Percentiles rank a stretch among this genome's conserved stretches.
Evolutionary conservation across 35 echinoderm and acorn worm species (phyloP).

Genomic region (Heliocidaris tuberculata): DNA sequence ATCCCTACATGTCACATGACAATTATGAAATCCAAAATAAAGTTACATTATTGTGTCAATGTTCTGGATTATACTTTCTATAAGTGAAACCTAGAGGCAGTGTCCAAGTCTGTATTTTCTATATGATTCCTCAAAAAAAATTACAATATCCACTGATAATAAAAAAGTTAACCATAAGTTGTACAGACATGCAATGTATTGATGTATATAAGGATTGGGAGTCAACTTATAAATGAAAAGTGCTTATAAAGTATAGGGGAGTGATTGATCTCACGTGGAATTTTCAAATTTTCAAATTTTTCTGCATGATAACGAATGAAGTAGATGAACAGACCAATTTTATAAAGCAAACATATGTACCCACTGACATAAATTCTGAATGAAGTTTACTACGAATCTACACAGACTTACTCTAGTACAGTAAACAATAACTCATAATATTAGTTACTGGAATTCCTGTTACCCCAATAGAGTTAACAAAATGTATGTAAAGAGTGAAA

Average conservation of each 20-base stretch:
- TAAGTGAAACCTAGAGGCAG: background rate
- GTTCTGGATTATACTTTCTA: background rate
- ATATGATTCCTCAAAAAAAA: background rate
- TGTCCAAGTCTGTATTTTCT: background rate
- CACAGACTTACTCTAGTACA: background rate
- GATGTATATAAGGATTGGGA: background rate
- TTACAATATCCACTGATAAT: background rate
- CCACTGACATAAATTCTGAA: background rate
- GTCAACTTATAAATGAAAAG: background rate
- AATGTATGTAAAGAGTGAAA: no score
- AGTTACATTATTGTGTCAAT: background rate
- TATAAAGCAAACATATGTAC: background rate
- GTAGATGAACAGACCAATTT: background rate
- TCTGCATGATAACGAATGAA: background rate
- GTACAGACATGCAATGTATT: background rate
- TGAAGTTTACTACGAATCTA: background rate
- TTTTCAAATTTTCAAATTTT: background rate
- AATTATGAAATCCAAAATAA: no score
- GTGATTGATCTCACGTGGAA: background rate
- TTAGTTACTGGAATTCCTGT: no score
- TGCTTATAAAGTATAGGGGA: background rate
- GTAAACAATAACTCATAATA: background rate
- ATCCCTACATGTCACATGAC: background rate
- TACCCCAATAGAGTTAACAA: no score
- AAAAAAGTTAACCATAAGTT: background rate